Evolutionary conservation across 92 coral and sea anemone genomes (phyloP).

Genomic region (Porites lobata): DNA sequence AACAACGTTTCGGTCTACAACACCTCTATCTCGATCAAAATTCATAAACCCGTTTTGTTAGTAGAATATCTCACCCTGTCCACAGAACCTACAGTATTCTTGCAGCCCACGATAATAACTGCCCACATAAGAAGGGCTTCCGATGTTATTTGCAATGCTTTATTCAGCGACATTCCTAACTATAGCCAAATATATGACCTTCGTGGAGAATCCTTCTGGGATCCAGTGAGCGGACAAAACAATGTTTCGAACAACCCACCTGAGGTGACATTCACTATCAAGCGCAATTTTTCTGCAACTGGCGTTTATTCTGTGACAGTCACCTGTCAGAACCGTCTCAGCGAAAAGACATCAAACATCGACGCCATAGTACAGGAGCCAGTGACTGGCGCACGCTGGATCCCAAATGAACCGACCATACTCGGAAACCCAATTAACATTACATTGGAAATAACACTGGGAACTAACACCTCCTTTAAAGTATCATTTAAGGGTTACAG

Average conservation of each 20-base stretch:
- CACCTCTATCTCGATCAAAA: slow-evolving; percentile 32
- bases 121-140: slow-evolving; percentile 31
- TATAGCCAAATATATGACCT: slow-evolving; percentile 18
- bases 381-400: slow-evolving; percentile 7
- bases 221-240: not conserved
- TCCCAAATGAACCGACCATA: not conserved
- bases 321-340: slow-evolving; percentile 49
- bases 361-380: slow-evolving; percentile 21
- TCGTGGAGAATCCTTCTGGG: slow-evolving; percentile 33
- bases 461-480: slow-evolving; percentile 62
- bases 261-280: slow-evolving; percentile 2
- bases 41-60: slow-evolving; percentile 58
- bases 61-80: slow-evolving; percentile 25
- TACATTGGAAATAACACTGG: slow-evolving; percentile 32
- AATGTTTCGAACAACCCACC: not conserved
- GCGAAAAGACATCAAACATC: slow-evolving; percentile 15
- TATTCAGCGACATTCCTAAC: slow-evolving; percentile 22
- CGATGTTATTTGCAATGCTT: slow-evolving; percentile 47
- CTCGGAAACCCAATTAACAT: slow-evolving; percentile 44
- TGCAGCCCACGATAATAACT: slow-evolving; percentile 22
- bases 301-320: slow-evolving; percentile 29
- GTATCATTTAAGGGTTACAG: slow-evolving; percentile 29
- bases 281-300: slow-evolving; percentile 16
- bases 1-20: slow-evolving; percentile 50
- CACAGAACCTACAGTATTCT: slow-evolving; percentile 31